These are phyloP conservation scores for Corticium candelabrum DNA, from an alignment of 37 sponge, comb jelly and placozoan species.

Conservation along the genomic window DNA sequence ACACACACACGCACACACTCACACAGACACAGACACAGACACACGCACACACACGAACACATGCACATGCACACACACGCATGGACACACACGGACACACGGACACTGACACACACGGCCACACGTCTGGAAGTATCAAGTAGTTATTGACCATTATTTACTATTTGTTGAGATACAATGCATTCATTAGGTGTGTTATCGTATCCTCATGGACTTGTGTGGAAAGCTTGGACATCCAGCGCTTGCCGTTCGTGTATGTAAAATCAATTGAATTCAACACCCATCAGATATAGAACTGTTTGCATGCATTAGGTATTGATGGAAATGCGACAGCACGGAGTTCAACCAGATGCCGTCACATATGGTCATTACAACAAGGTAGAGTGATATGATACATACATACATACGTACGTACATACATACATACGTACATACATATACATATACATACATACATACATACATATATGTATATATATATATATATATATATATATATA, in stretches of 20 bases:
- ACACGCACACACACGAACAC: too few species aligned
- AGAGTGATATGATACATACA: constrained; percentile 7
- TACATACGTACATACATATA: too few species aligned
- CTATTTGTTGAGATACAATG: background rate
- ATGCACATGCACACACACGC: too few species aligned
- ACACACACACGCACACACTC: too few species aligned
- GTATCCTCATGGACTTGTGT: constrained; percentile 74
- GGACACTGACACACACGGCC: background rate
- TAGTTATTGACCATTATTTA: background rate
- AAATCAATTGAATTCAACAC: background rate
- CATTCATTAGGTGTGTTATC: constrained; percentile 48
- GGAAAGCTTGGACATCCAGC: constrained; percentile 41
- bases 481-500: too few species aligned
- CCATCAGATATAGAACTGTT: too few species aligned
- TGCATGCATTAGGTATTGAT: constrained; percentile 39
- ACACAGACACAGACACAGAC: too few species aligned
- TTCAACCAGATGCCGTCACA: constrained; percentile 78
- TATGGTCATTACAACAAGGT: constrained; percentile 82
- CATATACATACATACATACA: too few species aligned
- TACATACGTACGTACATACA: too few species aligned
- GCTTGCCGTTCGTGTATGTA: constrained; percentile 51
- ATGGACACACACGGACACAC: too few species aligned
- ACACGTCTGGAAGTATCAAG: background rate
- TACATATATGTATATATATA: too few species aligned
- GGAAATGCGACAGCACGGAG: constrained; percentile 55